Evolutionary conservation across 1,140 invertebrate genomes (phyloP), one percentile per base, ranked within the genome.

Genomic region (Aphelenchoides besseyi): DNA sequence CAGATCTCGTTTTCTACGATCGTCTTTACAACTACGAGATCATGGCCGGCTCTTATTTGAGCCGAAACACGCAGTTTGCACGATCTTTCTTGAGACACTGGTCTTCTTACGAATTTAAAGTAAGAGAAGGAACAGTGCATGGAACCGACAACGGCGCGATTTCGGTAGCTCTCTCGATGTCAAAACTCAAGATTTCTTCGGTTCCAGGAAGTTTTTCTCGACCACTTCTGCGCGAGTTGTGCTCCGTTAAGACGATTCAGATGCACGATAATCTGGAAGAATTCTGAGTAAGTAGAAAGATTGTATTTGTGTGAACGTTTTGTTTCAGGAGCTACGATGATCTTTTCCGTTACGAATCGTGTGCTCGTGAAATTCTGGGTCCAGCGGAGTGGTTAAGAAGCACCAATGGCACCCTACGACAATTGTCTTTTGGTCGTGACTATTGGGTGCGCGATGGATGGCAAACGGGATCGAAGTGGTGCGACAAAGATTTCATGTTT

Each of bases 71-170:
- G 12, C 23, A 63, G 23, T 78, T 52, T 23, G 57, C 77, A 1
- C 53, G 41, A 18, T 48, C 33, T 16, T 80, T 77, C 23, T 55
- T 77, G 9, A 52, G 37, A 32, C 26, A 5, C n/a, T 77, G 76
- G 76, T 67, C 73, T 26, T 35, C 73, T 30, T 77, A 77, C 64
- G 76, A 64, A 2, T 23, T 64, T 26, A 54, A 71, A 37, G 23
- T 80, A 41, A 74, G 26, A 2, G 5, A 77, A 3, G 18, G 61
- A 28, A 77, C 77, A 29, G 76, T 78, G 37, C 76, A 77, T 48
- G 78, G 76, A n/a, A 80, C 76, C n/a, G 76, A 77, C 66, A 77
- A 77, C 41, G 76, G 78, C 2, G 76, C 76, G n/a, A 75, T 77
- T 41, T 71, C 76, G 29, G 78, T 81, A 68, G 8, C 36, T 74